Percentiles rank a stretch among this genome's conserved stretches.
Evolutionary conservation across 2,888 invertebrate species (phyloP).

Genomic region (Epicampocera succincta): DNA sequence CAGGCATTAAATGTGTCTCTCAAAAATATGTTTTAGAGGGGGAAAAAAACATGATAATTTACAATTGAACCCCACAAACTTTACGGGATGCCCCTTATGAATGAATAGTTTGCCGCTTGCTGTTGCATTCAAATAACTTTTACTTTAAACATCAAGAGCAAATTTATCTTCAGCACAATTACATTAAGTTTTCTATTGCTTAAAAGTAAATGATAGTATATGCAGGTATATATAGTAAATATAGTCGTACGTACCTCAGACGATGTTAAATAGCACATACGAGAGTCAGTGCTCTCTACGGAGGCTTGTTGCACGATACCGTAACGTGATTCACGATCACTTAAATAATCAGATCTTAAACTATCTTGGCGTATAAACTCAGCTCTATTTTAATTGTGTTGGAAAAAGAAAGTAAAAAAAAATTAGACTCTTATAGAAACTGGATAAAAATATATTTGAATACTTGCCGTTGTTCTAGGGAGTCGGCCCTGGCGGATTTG

Average conservation of each 20-base stretch:
- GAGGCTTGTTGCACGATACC: slow-evolving; percentile 97
- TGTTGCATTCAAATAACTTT: too few species aligned
- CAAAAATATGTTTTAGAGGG: too few species aligned
- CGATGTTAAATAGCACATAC: slow-evolving; percentile 95
- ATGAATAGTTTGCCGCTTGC: too few species aligned
- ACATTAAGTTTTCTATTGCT: slow-evolving; percentile 1
- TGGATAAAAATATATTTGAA: background rate
- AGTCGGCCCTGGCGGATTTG: slow-evolving; percentile 92
- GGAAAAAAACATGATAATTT: too few species aligned
- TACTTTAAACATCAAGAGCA: too few species aligned
- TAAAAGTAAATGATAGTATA: background rate
- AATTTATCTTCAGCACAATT: slow-evolving; percentile 39
- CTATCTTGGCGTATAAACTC: slow-evolving; percentile 95
- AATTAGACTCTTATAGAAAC: too few species aligned
- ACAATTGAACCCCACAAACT: too few species aligned
- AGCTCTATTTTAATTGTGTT: slow-evolving; percentile 83
- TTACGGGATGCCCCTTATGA: too few species aligned
- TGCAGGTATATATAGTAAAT: background rate
- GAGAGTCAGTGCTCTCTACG: slow-evolving; percentile 95
- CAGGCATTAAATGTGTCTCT: too few species aligned
- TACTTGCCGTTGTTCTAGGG: slow-evolving; percentile 91
- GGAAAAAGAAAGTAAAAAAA: background rate
- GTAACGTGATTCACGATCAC: slow-evolving; percentile 93
- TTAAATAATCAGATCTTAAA: slow-evolving; percentile 93
- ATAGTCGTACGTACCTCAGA: slow-evolving; percentile 92